Percentiles rank a stretch among this genome's conserved stretches.
Evolutionary conservation across 2,797 vertebrate species (phyloP).

Genomic region (Pristis pectinata): DNA sequence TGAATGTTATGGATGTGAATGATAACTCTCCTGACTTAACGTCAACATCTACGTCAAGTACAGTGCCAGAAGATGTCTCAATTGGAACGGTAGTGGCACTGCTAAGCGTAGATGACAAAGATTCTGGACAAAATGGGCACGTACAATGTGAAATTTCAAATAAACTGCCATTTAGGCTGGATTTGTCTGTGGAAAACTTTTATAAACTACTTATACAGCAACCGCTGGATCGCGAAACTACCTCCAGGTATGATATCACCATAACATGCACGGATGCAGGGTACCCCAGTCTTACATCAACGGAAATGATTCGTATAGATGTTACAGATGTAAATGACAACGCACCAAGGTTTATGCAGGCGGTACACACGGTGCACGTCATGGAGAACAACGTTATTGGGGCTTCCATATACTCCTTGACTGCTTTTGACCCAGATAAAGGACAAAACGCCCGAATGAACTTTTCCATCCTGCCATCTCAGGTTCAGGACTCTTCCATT

Average conservation of each 20-base stretch:
- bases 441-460: not conserved
- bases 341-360: not conserved
- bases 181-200: no score
- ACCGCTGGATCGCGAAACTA: conserved; percentile 47
- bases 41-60: not conserved
- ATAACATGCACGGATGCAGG: conserved; percentile 48
- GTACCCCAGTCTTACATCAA: conserved; percentile 45
- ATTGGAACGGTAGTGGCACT: not conserved
- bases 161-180: no score
- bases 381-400: conserved; percentile 19
- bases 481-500: conserved; percentile 39
- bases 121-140: conserved; percentile 44
- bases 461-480: conserved; percentile 49
- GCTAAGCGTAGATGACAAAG: not conserved
- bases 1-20: not conserved
- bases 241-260: conserved; percentile 48
- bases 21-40: not conserved
- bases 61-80: not conserved
- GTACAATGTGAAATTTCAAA: no score
- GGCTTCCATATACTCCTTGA: not conserved
- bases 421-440: not conserved
- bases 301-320: conserved; percentile 39
- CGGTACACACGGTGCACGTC: not conserved
- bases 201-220: conserved; percentile 42
- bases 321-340: conserved; percentile 5